A percentile compares a stretch with the other conserved stretches of the same genome.
Conservation (phyloP, 2,797 vertebrate species). For the Sebastiscus albofasciatus region DNA sequence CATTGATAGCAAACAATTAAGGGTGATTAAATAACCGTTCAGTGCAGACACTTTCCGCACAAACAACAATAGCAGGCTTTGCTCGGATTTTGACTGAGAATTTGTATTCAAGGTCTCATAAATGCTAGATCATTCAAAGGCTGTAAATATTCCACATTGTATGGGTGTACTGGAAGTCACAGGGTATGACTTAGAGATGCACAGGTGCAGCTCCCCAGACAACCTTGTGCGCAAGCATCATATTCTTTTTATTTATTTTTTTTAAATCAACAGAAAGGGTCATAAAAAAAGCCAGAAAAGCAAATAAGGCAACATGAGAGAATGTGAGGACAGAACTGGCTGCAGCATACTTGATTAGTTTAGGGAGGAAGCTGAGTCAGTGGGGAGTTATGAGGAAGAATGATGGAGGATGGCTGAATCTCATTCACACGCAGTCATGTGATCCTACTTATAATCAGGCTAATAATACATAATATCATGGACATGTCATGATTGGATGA, state of each 20-base stretch:
- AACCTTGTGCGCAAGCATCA: background rate
- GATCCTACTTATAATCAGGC: background rate
- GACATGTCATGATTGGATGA: background rate
- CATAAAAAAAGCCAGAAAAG: background rate
- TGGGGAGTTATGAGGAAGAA: background rate
- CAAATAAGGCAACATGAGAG: background rate
- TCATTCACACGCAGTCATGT: background rate
- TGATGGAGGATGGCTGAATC: background rate
- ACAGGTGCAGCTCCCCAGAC: background rate
- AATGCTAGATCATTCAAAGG: background rate
- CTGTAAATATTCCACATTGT: slow-evolving; percentile 3
- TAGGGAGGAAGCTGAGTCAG: background rate
- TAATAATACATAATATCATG: background rate
- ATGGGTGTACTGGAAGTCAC: background rate
- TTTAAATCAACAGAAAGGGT: background rate
- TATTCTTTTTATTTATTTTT: background rate
- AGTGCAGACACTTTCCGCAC: background rate
- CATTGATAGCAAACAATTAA: slow-evolving; percentile 10
- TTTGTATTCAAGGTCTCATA: background rate
- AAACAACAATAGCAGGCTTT: background rate
- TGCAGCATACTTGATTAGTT: background rate
- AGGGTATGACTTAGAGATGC: background rate
- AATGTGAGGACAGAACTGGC: background rate
- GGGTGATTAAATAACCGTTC: background rate
- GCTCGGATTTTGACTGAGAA: background rate